These are phyloP conservation scores for Hemicordylus capensis DNA, from an alignment of 2,113 vertebrate species.

Conservation along the genomic window DNA sequence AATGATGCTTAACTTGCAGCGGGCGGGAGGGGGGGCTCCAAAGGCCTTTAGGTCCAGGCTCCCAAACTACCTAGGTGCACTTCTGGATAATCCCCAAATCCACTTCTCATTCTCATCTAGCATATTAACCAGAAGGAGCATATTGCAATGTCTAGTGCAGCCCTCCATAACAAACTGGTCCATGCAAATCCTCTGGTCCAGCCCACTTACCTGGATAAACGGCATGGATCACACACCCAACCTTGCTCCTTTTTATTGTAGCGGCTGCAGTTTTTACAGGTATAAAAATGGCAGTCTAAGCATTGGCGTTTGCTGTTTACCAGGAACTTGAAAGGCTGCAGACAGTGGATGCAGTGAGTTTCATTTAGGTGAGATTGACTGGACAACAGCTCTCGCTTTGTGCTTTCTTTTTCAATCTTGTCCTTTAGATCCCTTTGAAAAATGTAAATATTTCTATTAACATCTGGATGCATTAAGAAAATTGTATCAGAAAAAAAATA, in stretches of 20 bases:
- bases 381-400: constrained; percentile 82
- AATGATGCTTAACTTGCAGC: no score
- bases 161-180: not conserved
- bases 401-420: constrained; percentile 83
- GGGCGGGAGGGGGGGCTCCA: no score
- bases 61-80: no score
- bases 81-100: no score
- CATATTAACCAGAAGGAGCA: not conserved
- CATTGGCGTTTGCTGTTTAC: constrained; percentile 84
- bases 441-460: not conserved
- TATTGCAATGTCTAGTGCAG: not conserved
- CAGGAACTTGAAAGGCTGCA: constrained; percentile 89
- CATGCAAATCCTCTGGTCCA: accelerated
- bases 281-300: constrained; percentile 83
- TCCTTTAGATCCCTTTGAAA: constrained; percentile 84
- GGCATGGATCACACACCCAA: constrained; percentile 90
- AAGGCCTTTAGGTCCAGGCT: no score
- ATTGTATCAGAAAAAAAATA: not conserved
- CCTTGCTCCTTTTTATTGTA: constrained; percentile 83
- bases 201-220: constrained; percentile 81
- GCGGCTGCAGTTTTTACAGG: constrained; percentile 86
- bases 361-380: constrained; percentile 77
- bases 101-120: not conserved
- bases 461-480: accelerated
- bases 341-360: constrained; percentile 88